Conservation (phyloP, 2,888 invertebrate genomes). For the Myathropa florea region DNA sequence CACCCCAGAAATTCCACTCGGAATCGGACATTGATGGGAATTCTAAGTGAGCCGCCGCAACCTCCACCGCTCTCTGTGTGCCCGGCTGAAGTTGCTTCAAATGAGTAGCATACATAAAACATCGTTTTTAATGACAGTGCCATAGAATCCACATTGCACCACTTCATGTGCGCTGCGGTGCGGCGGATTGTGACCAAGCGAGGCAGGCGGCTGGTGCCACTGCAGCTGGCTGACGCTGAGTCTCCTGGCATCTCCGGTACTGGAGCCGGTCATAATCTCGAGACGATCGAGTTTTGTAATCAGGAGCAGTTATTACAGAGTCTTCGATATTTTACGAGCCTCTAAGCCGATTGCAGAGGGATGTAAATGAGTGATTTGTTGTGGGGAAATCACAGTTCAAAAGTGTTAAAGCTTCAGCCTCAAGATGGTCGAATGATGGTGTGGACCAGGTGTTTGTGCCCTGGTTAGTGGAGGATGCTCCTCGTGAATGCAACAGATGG, state of each 20-base stretch:
- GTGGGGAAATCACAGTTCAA: neutral
- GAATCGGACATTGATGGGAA: constrained; percentile 69
- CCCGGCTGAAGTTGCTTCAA: constrained; percentile 27
- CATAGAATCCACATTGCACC: constrained; percentile 61
- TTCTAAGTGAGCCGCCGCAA: constrained; percentile 42
- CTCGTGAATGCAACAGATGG: too few relatives aligned
- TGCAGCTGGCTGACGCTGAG: constrained; percentile 11
- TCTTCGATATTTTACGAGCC: constrained; percentile 32
- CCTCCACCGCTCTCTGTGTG: neutral
- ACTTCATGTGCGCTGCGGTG: constrained; percentile 35
- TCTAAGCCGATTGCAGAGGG: constrained; percentile 7
- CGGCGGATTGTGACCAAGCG: constrained; percentile 46
- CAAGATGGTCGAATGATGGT: neutral
- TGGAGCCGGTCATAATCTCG: constrained; percentile 52
- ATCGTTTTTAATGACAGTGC: constrained; percentile 67
- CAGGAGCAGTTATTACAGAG: constrained; percentile 53
- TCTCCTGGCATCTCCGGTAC: neutral
- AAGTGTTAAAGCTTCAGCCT: neutral
- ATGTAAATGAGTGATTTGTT: neutral
- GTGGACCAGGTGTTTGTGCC: neutral
- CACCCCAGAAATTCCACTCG: constrained; percentile 63
- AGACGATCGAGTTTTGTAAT: constrained; percentile 53
- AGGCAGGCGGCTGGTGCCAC: too few relatives aligned
- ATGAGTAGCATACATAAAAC: constrained; percentile 68
- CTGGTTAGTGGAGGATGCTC: neutral